Evolutionary conservation across 2,888 invertebrate genomes (phyloP).

Genomic region (Hyposoter dolosus): DNA sequence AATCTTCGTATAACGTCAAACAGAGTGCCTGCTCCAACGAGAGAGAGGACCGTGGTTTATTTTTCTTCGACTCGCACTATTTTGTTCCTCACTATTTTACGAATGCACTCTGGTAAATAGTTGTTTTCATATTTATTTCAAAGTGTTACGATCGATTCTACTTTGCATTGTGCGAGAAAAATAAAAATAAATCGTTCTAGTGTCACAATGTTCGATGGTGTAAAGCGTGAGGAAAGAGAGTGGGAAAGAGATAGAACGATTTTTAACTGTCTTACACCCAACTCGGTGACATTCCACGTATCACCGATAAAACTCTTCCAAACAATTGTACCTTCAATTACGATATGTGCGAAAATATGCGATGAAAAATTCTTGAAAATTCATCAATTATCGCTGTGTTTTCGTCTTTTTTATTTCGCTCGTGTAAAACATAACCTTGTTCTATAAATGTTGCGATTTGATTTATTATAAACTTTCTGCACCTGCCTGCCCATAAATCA

Average conservation of each 20-base stretch:
- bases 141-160: background rate
- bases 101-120: slow-evolving; percentile 64
- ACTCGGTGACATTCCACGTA: slow-evolving; percentile 50
- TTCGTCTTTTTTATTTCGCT: background rate
- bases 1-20: slow-evolving; percentile 63
- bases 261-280: slow-evolving; percentile 23
- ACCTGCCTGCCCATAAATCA: slow-evolving; percentile 3
- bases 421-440: slow-evolving; percentile 62
- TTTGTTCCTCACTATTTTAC: slow-evolving; percentile 45
- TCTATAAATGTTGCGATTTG: background rate
- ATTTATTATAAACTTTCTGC: background rate
- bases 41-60: slow-evolving; percentile 44
- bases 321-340: slow-evolving; percentile 1
- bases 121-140: background rate
- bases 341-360: slow-evolving; percentile 26
- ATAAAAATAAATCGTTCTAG: slow-evolving; percentile 11
- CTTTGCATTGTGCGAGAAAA: slow-evolving; percentile 6
- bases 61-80: slow-evolving; percentile 37
- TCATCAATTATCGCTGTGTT: background rate
- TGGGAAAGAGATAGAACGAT: slow-evolving; percentile 13
- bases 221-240: slow-evolving; percentile 8
- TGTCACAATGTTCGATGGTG: slow-evolving; percentile 35
- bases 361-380: background rate
- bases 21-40: slow-evolving; percentile 14
- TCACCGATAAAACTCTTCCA: slow-evolving; percentile 2